phyloP scores from a whole-genome alignment of 30 jellyfish, hydroid and myxozoan species.

The Aurelia sp. region DNA sequence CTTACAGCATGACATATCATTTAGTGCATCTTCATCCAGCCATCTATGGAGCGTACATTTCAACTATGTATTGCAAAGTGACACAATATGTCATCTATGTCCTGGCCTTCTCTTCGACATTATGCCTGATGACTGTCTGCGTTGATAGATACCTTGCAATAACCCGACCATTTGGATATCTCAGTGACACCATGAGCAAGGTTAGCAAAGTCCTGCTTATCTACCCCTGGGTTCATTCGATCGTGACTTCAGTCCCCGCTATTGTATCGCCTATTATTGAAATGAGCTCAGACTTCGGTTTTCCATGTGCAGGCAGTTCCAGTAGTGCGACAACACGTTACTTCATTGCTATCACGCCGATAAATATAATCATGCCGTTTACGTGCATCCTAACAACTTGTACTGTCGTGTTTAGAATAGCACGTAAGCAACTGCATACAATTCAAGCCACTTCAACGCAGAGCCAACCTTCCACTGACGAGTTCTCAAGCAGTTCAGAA shows the following conservation, averaged over 20 bases:
- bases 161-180: constrained; percentile 51
- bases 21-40: constrained; percentile 63
- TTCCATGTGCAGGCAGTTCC: constrained; percentile 53
- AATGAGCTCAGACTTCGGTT: constrained; percentile 39
- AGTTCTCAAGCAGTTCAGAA: neutral
- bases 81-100: constrained; percentile 73
- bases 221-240: constrained; percentile 75
- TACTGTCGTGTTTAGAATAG: constrained; percentile 60
- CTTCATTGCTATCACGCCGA: constrained; percentile 22
- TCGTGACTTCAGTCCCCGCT: constrained; percentile 51
- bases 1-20: constrained; percentile 73
- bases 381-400: constrained; percentile 50
- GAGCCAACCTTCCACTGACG: neutral
- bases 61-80: constrained; percentile 30
- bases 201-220: constrained; percentile 18
- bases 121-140: constrained; percentile 69
- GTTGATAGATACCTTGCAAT: constrained; percentile 72
- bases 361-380: constrained; percentile 52
- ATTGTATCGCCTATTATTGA: neutral
- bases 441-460: constrained; percentile 28
- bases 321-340: constrained; percentile 8
- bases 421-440: constrained; percentile 51
- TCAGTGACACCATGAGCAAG: constrained; percentile 6
- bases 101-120: constrained; percentile 61
- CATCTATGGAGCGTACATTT: constrained; percentile 1